phyloP scores from a whole-genome alignment of 2,113 vertebrate genomes.

The Myocastor coypus region DNA sequence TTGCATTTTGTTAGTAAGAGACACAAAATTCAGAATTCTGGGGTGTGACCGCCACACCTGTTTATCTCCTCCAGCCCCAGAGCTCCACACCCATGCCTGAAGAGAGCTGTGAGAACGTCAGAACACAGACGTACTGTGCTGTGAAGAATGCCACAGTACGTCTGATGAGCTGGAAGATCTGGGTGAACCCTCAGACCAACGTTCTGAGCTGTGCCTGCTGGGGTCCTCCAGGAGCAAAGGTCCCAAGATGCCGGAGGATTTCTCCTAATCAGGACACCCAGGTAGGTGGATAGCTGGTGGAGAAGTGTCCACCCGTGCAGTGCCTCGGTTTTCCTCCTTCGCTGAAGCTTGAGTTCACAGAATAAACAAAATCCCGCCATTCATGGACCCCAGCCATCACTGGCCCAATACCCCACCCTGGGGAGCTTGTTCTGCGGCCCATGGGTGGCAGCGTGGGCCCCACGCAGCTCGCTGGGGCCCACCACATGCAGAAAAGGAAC shows the following conservation, averaged over 20 bases:
- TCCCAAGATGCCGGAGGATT: neutral
- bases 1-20: neutral
- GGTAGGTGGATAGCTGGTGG: neutral
- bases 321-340: neutral
- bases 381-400: neutral
- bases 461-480: neutral
- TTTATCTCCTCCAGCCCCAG: too few species aligned
- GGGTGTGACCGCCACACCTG: rapidly evolving
- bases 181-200: rapidly evolving
- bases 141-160: too few species aligned
- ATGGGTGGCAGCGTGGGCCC: neutral
- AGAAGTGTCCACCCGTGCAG: neutral
- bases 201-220: neutral
- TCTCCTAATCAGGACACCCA: rapidly evolving
- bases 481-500: too few species aligned
- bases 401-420: neutral
- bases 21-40: too few species aligned
- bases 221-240: neutral
- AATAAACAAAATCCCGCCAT: neutral
- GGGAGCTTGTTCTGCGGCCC: neutral
- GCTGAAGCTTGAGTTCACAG: neutral
- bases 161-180: neutral
- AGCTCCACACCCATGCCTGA: neutral
- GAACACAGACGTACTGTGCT: too few species aligned
- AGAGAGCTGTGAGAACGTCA: too few species aligned